These are phyloP conservation scores for Lasiommata megera DNA, from an alignment of 2,888 invertebrate genomes.

Conservation along the genomic window DNA sequence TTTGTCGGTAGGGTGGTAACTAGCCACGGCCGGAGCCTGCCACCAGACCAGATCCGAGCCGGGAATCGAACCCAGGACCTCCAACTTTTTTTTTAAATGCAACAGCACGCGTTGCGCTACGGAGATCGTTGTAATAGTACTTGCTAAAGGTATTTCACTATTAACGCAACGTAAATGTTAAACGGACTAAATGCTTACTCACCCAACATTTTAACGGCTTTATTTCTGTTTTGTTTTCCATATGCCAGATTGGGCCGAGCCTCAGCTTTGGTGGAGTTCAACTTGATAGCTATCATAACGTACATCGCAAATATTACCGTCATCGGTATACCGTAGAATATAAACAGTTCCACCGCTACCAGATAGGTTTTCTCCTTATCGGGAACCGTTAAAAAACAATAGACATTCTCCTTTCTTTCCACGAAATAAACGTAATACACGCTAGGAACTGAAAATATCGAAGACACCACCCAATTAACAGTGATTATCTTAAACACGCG, in stretches of 20 bases:
- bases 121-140: too few species aligned
- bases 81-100: too few species aligned
- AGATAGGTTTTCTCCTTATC: conserved; percentile 49
- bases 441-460: conserved; percentile 87
- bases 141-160: too few species aligned
- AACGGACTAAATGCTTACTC: too few species aligned
- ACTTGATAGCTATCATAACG: conserved; percentile 86
- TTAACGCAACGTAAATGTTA: too few species aligned
- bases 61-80: too few species aligned
- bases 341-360: conserved; percentile 83
- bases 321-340: conserved; percentile 92
- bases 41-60: too few species aligned
- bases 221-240: conserved; percentile 65
- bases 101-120: too few species aligned
- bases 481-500: conserved; percentile 87
- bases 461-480: conserved; percentile 88
- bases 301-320: conserved; percentile 90
- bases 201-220: conserved; percentile 91
- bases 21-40: too few species aligned
- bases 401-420: conserved; percentile 57
- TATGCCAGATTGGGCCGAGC: conserved; percentile 72
- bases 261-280: conserved; percentile 81
- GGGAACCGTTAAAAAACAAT: conserved; percentile 59
- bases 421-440: conserved; percentile 58
- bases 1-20: too few species aligned